Conservation (phyloP, 1,140 invertebrate genomes). For the Drosophila funebris region DNA sequence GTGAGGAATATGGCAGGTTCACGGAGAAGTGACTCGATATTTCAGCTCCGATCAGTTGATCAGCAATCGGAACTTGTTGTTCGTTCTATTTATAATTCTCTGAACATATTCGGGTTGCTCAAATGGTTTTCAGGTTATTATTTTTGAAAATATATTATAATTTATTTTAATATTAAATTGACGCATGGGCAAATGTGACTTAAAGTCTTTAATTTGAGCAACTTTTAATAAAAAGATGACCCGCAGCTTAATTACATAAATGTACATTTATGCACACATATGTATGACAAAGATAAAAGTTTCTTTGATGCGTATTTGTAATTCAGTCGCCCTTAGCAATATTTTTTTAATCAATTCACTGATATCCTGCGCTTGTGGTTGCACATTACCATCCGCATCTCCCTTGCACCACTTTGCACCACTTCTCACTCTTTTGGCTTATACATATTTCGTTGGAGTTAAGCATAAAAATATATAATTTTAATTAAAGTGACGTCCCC, state of each 20-base stretch:
- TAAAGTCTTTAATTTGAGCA: neutral
- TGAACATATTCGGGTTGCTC: too few species aligned
- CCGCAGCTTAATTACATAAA: neutral
- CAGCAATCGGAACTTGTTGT: too few species aligned
- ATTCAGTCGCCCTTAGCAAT: conserved; percentile 14
- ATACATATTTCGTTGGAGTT: conserved; percentile 6
- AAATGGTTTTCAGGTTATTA: too few species aligned
- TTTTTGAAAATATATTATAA: too few species aligned
- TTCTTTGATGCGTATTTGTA: conserved; percentile 32
- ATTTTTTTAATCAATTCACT: conserved; percentile 47
- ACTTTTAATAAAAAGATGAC: neutral
- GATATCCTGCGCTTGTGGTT: conserved; percentile 13
- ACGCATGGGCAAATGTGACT: too few species aligned
- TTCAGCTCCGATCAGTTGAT: too few species aligned
- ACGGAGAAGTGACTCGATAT: too few species aligned
- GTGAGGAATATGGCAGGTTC: too few species aligned
- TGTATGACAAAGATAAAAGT: conserved; percentile 22
- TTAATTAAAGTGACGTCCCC: conserved; percentile 59
- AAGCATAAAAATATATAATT: conserved; percentile 64
- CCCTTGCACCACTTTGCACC: neutral
- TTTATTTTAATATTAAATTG: too few species aligned
- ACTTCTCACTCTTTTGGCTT: neutral
- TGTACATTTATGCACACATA: neutral
- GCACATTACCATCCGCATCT: neutral
- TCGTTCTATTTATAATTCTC: too few species aligned